These are phyloP conservation scores for Leucoraja ocellata DNA, from an alignment of 2,797 vertebrate genomes.

Conservation along the genomic window DNA sequence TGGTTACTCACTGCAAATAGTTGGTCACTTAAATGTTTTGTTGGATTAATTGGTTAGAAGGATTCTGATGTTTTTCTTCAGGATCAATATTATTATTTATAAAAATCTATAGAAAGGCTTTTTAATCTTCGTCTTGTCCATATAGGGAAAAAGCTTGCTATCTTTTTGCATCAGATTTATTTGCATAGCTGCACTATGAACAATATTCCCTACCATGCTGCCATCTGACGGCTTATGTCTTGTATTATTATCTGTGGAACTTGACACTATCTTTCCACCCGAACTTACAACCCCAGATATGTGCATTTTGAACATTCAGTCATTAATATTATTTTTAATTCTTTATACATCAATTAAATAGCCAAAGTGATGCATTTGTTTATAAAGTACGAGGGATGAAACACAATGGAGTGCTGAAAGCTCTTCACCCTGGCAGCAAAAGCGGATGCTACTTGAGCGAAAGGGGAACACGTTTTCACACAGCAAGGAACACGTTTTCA, in stretches of 20 bases:
- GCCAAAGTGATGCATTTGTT: neutral
- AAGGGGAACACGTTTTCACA: neutral
- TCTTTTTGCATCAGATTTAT: neutral
- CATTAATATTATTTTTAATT: neutral
- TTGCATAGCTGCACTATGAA: neutral
- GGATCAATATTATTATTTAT: neutral
- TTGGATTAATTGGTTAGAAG: constrained; percentile 1
- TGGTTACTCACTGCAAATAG: neutral
- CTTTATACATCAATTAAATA: neutral
- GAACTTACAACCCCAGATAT: neutral
- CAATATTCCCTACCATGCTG: neutral
- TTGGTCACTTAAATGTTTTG: neutral
- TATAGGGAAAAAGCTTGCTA: neutral
- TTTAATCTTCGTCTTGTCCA: neutral
- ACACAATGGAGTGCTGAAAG: too few species aligned
- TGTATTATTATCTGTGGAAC: neutral
- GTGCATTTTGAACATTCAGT: neutral
- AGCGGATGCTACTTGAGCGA: neutral
- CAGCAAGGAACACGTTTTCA: too few species aligned
- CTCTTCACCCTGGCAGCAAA: neutral
- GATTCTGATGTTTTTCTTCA: neutral
- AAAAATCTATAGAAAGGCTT: neutral
- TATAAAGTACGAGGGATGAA: neutral
- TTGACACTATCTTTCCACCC: neutral
- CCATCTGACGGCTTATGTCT: neutral